phyloP scores from a whole-genome alignment of 1,140 invertebrate genomes.

The Palaemon carinicauda region DNA sequence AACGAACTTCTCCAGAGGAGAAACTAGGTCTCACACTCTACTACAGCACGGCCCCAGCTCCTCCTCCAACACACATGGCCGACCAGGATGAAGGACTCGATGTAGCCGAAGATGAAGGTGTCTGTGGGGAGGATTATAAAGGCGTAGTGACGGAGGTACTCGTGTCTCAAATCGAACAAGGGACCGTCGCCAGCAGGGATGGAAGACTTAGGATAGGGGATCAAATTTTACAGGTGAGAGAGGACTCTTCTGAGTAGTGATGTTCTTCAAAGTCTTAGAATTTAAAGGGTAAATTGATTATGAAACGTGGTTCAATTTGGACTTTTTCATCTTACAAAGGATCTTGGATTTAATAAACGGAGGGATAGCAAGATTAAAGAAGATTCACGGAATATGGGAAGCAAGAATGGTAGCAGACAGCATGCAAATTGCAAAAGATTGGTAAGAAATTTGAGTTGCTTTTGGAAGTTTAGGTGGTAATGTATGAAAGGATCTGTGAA shows the following conservation, averaged over 20 bases:
- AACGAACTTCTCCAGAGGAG: conserved; percentile 68
- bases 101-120: conserved; percentile 66
- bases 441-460: too few species aligned
- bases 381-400: too few species aligned
- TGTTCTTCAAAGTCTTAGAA: too few species aligned
- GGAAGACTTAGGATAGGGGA: conserved; percentile 77
- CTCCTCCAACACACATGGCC: conserved; percentile 37
- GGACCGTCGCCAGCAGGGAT: conserved; percentile 75
- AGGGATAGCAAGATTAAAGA: too few species aligned
- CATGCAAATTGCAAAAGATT: too few species aligned
- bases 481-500: too few species aligned
- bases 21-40: conserved; percentile 76
- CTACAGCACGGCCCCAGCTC: conserved; percentile 68
- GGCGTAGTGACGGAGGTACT: conserved; percentile 73
- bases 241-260: neutral
- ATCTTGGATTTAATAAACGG: too few species aligned
- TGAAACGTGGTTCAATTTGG: too few species aligned
- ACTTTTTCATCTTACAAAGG: too few species aligned
- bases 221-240: conserved; percentile 68
- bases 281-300: too few species aligned
- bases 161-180: conserved; percentile 76
- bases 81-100: conserved; percentile 63
- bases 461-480: too few species aligned
- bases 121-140: conserved; percentile 61
- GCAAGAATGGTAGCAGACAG: too few species aligned